Conservation (phyloP, 2,888 invertebrate species). For the Lampropteryx suffumata region DNA sequence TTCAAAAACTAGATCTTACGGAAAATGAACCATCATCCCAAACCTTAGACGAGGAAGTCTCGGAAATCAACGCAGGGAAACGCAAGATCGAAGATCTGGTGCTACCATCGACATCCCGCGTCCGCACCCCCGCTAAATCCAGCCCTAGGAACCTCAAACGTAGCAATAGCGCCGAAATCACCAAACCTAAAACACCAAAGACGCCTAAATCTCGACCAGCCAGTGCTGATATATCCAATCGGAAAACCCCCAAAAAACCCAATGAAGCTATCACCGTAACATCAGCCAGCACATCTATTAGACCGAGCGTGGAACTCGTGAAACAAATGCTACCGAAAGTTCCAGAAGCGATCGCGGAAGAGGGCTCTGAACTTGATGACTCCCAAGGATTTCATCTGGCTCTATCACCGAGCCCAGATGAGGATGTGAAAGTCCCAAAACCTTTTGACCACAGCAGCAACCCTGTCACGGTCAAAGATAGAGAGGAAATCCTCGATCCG, state of each 20-base stretch:
- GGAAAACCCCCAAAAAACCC: conserved; percentile 55
- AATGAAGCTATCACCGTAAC: conserved; percentile 27
- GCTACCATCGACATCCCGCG: conserved; percentile 59
- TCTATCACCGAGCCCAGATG: conserved; percentile 61
- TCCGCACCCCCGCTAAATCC: conserved; percentile 57
- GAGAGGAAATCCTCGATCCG: conserved; percentile 51
- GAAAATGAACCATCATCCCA: conserved; percentile 54
- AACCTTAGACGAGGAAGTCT: conserved; percentile 67
- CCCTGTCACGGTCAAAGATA: conserved; percentile 55
- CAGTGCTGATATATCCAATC: conserved; percentile 63
- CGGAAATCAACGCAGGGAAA: conserved; percentile 57
- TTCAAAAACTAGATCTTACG: conserved; percentile 59
- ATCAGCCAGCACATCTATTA: conserved; percentile 30
- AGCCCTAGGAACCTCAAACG: conserved; percentile 69
- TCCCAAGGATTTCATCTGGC: conserved; percentile 71
- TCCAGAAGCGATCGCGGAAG: conserved; percentile 62
- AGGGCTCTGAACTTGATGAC: conserved; percentile 59
- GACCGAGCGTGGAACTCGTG: conserved; percentile 52
- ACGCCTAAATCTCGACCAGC: conserved; percentile 65
- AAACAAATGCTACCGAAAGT: conserved; percentile 53
- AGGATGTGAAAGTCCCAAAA: conserved; percentile 34
- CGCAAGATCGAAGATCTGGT: conserved; percentile 48
- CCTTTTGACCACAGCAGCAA: conserved; percentile 53
- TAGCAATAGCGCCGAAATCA: conserved; percentile 66
- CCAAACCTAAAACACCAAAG: conserved; percentile 61